These are phyloP conservation scores for Colistium nudipinnis DNA, from an alignment of 2,113 vertebrate genomes.

Conservation along the genomic window DNA sequence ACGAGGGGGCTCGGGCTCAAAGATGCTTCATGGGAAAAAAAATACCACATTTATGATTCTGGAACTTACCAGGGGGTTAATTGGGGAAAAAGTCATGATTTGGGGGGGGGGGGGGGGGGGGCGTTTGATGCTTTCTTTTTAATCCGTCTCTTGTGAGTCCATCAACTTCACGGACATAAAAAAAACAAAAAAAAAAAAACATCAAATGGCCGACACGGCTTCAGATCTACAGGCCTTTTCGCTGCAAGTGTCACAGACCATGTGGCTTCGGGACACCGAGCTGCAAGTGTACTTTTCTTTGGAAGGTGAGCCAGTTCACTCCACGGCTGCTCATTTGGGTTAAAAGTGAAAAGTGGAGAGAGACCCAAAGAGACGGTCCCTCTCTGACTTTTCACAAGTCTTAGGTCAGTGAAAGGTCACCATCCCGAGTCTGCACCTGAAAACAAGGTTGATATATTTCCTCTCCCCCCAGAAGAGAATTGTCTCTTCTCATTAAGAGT, in stretches of 20 bases:
- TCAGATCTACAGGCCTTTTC: background rate
- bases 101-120: background rate
- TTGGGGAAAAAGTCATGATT: too few relatives aligned
- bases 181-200: background rate
- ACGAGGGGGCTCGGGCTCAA: too few relatives aligned
- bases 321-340: constrained; percentile 35
- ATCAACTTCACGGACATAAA: background rate
- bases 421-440: constrained; percentile 45
- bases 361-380: constrained; percentile 44
- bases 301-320: constrained; percentile 37
- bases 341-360: constrained; percentile 12
- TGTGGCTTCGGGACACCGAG: constrained; percentile 10
- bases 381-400: constrained; percentile 46
- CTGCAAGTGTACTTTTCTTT: background rate
- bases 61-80: too few relatives aligned
- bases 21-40: too few relatives aligned
- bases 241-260: background rate
- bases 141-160: background rate
- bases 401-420: constrained; percentile 64
- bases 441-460: constrained; percentile 61
- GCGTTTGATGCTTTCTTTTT: background rate
- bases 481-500: constrained; percentile 76
- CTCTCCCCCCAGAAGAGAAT: constrained; percentile 53
- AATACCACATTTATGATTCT: too few relatives aligned
- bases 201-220: too few relatives aligned